Base-by-base conservation (phyloP, 2,113 vertebrate genomes). In the Heterocephalus glaber region DNA sequence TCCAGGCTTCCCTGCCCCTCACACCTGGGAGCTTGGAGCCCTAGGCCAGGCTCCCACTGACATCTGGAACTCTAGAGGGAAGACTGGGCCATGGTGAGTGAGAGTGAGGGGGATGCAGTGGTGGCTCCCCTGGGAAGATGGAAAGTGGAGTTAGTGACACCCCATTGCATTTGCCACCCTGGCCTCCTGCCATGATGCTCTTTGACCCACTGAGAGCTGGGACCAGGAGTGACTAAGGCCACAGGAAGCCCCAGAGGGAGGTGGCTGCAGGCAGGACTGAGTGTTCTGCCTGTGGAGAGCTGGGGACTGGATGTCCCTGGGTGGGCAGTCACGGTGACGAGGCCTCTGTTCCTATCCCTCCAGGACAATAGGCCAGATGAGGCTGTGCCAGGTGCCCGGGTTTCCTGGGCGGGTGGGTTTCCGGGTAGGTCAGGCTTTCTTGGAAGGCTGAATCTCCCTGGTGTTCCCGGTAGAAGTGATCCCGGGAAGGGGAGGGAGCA, bases 321-420 rank as follows among this genome's bases (percentile, higher is more conserved):
- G 74, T 70, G 38, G 17, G 26, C 2, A 26, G 49, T 86, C 82
- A 44, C 14, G 35, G 26, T 54, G 83, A 94, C 41, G 4, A 79
- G 38, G 85, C 5, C 68, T 90, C 33, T 70, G 54, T 90, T 90
- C 44, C 56, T 22, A 3, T 88, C 13, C n/a, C 74, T 80, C 41
- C 13, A 93, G 83, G 70, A 98, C 97, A 97, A 96, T 96, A 89
- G 86, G 49, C 79, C 56, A 4, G 93, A 96, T 72, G 30, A 88
- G 33, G 35, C 76, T 61, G 35, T 3, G 0, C 17, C 92, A 96
- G 84, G 95, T 97, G 47, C 19, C 82, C 28, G 22, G 10, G 38
- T 76, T 96, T 97, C 96, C 94, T 95, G 95, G 97, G 96, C 6
- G 0, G 89, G 26, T 52, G 22, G 7, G 38, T 70, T 96, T 97